These are phyloP conservation scores for Microvelia longipes DNA, from an alignment of 1,140 invertebrate species.

Conservation along the genomic window DNA sequence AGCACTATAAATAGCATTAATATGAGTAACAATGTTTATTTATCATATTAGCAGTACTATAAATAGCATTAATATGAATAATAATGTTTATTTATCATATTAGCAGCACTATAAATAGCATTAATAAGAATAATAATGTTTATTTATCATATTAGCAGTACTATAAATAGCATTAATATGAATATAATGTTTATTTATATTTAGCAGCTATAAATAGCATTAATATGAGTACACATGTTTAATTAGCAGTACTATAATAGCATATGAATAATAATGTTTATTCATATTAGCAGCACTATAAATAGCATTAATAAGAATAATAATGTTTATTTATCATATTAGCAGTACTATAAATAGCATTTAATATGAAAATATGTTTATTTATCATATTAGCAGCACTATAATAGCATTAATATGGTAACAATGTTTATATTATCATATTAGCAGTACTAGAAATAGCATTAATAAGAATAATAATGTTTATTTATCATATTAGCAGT, in stretches of 20 bases:
- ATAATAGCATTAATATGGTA: too few species aligned
- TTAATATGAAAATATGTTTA: too few species aligned
- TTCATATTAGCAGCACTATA: neutral
- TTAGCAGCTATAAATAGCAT: too few species aligned
- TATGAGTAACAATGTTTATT: neutral
- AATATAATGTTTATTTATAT: neutral
- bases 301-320: neutral
- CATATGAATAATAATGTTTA: neutral
- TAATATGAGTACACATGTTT: too few species aligned
- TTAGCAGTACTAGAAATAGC: neutral
- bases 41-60: neutral
- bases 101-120: constrained; percentile 24
- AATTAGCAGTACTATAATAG: too few species aligned
- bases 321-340: neutral
- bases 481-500: neutral
- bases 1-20: neutral
- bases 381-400: too few species aligned
- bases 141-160: neutral
- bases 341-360: too few species aligned
- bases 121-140: neutral
- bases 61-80: neutral
- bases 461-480: neutral
- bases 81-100: constrained; percentile 1
- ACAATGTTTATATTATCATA: neutral
- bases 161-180: neutral